Conservation (phyloP, 2,113 vertebrate genomes). For the Corynorhinus townsendii region DNA sequence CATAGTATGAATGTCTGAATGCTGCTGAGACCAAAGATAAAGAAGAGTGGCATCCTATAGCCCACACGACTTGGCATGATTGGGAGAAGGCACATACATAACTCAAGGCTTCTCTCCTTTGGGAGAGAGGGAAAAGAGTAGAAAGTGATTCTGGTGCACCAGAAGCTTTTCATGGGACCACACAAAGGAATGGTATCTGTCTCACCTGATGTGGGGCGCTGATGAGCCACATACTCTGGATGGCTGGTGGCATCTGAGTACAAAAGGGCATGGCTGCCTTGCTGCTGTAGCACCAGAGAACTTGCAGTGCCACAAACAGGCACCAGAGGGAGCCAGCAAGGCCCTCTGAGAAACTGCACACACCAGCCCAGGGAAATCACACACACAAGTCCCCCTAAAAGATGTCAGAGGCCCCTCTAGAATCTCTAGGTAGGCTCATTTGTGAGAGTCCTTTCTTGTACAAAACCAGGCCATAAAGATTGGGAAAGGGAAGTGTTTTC, state of each 20-base stretch:
- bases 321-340: background rate
- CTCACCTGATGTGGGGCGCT: background rate
- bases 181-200: background rate
- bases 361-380: background rate
- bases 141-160: background rate
- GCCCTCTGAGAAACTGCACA: background rate
- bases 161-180: background rate
- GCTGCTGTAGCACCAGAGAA: background rate
- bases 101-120: background rate
- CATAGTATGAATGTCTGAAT: background rate
- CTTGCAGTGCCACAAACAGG: background rate
- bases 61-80: background rate
- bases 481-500: background rate
- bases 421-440: background rate
- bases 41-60: background rate
- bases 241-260: background rate
- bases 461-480: background rate
- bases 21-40: background rate
- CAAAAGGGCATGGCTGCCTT: background rate
- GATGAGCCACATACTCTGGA: background rate
- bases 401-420: background rate
- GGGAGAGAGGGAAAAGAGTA: background rate
- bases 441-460: background rate
- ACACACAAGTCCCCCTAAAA: background rate
- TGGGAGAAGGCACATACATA: background rate